Evolutionary conservation across 2,797 vertebrate species (phyloP).

Genomic region (Enteromius afrohamiltoni): DNA sequence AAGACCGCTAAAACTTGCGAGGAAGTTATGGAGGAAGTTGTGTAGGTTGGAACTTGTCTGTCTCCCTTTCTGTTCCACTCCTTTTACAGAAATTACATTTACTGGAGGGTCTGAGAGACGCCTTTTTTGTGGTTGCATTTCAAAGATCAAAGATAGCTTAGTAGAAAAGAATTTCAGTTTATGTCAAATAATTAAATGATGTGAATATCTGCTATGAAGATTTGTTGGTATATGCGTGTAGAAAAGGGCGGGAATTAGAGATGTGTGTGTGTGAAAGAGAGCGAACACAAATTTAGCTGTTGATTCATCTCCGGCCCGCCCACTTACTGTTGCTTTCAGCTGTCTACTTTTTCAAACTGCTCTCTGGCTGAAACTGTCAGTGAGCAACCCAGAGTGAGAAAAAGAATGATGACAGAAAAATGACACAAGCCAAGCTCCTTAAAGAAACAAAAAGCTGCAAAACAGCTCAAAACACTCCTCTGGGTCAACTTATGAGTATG

Average conservation of each 20-base stretch:
- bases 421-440: background rate
- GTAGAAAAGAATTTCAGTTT: background rate
- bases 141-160: background rate
- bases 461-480: background rate
- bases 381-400: background rate
- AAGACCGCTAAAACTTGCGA: background rate
- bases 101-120: background rate
- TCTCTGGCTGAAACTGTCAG: slow-evolving; percentile 11
- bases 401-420: background rate
- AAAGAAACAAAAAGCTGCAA: background rate
- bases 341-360: slow-evolving; percentile 43
- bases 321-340: slow-evolving; percentile 29
- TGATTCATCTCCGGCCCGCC: slow-evolving; percentile 57
- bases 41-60: background rate
- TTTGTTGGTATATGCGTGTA: background rate
- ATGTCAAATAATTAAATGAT: background rate
- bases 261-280: background rate
- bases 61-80: background rate
- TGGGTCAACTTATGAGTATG: background rate
- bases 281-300: slow-evolving; percentile 42
- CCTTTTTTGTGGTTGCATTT: slow-evolving; percentile 1
- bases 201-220: background rate
- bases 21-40: slow-evolving; percentile 10
- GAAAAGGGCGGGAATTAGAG: background rate
- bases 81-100: background rate